These are phyloP conservation scores for Liodrosophila aerea DNA, from an alignment of 2,888 invertebrate genomes.

Conservation along the genomic window DNA sequence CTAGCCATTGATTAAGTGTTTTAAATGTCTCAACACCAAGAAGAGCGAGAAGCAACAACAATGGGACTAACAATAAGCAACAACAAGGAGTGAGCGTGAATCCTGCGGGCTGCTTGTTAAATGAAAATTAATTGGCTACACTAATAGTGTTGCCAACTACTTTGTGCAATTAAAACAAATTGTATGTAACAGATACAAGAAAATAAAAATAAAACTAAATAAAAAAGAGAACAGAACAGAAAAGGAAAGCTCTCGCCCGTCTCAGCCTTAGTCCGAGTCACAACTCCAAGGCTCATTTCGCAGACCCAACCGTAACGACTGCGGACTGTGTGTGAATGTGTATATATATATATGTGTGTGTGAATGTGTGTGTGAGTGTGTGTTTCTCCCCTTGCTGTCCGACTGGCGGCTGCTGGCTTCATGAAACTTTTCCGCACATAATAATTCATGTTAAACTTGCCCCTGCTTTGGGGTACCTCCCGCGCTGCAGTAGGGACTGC, in stretches of 20 bases:
- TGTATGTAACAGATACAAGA: conserved; percentile 70
- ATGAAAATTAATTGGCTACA: conserved; percentile 77
- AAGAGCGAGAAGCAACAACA: conserved; percentile 32
- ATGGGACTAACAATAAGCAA: conserved; percentile 13
- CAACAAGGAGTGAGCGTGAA: conserved; percentile 29
- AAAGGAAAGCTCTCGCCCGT: conserved; percentile 11
- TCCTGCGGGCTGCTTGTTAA: conserved; percentile 61
- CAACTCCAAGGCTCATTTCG: conserved; percentile 26
- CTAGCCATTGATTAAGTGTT: conserved; percentile 58
- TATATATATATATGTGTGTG: conserved; percentile 1
- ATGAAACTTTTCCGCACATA: conserved; percentile 74
- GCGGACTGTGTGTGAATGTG: conserved; percentile 7
- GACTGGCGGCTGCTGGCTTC: conserved; percentile 30
- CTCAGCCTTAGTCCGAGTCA: conserved; percentile 25
- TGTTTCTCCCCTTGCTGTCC: conserved; percentile 14
- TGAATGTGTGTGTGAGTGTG: conserved; percentile 1
- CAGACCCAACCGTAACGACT: conserved; percentile 33
- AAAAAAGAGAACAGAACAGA: conserved; percentile 1
- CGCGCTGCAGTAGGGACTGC: conserved; percentile 17
- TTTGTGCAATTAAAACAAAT: conserved; percentile 79
- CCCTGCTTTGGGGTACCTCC: conserved; percentile 27
- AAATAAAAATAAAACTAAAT: conserved; percentile 33
- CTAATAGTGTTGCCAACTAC: conserved; percentile 70
- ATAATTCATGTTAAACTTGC: conserved; percentile 76
- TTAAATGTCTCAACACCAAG: conserved; percentile 55